These are phyloP conservation scores for Protobothrops mucrosquamatus DNA, from an alignment of 2,113 vertebrate genomes.

Conservation along the genomic window DNA sequence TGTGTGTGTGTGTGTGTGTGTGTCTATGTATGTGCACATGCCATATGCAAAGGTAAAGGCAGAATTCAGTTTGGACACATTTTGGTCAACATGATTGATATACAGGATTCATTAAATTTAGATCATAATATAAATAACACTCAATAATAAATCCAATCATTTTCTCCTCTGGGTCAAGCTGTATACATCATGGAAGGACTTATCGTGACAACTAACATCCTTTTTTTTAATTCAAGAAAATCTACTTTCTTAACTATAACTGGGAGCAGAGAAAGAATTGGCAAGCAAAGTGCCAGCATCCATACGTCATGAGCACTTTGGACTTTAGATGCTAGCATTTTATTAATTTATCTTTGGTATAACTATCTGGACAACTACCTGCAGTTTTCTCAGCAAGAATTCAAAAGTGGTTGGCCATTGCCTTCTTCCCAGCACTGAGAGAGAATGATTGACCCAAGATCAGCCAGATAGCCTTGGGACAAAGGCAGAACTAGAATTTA, in stretches of 20 bases:
- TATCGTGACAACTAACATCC: no score
- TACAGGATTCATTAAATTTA: neutral
- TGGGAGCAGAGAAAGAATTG: neutral
- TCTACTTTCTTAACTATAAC: no score
- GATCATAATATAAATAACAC: neutral
- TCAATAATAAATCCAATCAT: neutral
- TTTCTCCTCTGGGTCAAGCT: neutral
- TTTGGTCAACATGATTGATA: neutral
- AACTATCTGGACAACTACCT: neutral
- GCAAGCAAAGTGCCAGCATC: neutral
- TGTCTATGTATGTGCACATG: neutral
- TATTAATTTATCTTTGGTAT: neutral
- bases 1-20: neutral
- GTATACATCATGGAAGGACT: no score
- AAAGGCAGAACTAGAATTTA: neutral
- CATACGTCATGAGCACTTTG: neutral
- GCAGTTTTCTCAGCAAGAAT: neutral
- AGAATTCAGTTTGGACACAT: neutral
- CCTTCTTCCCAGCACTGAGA: neutral
- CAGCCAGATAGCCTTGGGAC: neutral
- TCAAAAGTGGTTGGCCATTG: neutral
- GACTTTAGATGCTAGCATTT: neutral
- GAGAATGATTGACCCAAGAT: neutral
- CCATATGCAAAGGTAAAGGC: neutral
- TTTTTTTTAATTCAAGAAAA: neutral